A percentile compares a stretch with the other conserved stretches of the same genome.
Evolutionary conservation across 2,797 vertebrate genomes (phyloP).

Genomic region (Streptopelia turtur): DNA sequence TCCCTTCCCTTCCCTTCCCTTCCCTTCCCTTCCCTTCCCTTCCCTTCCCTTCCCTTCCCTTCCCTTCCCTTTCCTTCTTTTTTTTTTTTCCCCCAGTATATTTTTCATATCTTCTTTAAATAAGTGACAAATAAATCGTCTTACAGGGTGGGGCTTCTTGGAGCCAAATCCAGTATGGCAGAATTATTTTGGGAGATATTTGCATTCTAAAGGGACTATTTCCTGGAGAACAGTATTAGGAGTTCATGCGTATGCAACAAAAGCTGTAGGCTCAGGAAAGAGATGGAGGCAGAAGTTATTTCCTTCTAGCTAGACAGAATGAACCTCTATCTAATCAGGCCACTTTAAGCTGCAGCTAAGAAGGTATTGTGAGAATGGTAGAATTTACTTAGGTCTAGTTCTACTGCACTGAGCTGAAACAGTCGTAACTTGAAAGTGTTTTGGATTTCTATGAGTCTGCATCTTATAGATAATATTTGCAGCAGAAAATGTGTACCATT

Average conservation of each 20-base stretch:
- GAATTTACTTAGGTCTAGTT: neutral
- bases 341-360: neutral
- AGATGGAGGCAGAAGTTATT: neutral
- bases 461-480: neutral
- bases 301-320: neutral
- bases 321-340: neutral
- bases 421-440: neutral
- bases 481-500: neutral
- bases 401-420: neutral
- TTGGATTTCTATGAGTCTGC: neutral
- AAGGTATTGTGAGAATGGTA: neutral
- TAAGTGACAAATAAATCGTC: neutral
- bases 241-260: neutral
- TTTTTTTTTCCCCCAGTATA: too few relatives aligned
- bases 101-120: neutral
- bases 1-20: too few relatives aligned
- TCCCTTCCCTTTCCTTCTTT: too few relatives aligned
- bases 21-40: too few relatives aligned
- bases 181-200: constrained; percentile 1
- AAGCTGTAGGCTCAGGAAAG: neutral
- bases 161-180: neutral
- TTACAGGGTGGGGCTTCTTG: neutral
- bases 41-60: too few relatives aligned
- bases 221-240: neutral
- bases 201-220: neutral